A percentile compares a stretch with the other conserved stretches of the same genome.
phyloP scores from a whole-genome alignment of 2,888 invertebrate species.

The Aromia moschata region DNA sequence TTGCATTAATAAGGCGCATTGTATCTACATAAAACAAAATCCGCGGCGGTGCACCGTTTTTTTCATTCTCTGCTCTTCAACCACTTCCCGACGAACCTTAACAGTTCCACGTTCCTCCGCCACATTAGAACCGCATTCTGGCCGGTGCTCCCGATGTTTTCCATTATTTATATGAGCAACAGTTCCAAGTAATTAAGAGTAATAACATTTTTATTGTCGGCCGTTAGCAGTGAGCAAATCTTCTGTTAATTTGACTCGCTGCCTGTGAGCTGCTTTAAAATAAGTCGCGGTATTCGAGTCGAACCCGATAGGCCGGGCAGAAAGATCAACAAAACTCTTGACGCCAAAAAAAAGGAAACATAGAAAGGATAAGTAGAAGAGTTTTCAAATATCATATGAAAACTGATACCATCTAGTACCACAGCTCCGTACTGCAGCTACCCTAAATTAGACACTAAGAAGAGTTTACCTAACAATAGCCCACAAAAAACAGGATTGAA shows the following conservation, averaged over 20 bases:
- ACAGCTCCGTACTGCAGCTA: no score
- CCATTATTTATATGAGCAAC: constrained; percentile 53
- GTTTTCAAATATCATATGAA: no score
- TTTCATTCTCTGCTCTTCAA: constrained; percentile 36
- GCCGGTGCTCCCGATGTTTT: constrained; percentile 44
- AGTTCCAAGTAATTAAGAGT: constrained; percentile 56
- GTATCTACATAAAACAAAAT: constrained; percentile 38
- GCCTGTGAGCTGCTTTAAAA: constrained; percentile 34
- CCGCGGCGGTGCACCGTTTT: no score
- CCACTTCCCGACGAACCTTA: constrained; percentile 35
- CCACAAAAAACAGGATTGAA: no score
- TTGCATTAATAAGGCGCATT: constrained; percentile 37
- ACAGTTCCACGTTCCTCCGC: constrained; percentile 37
- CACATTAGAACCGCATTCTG: constrained; percentile 49
- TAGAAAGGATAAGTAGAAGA: no score
- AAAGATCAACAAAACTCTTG: no score
- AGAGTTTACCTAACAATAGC: no score
- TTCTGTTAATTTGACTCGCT: constrained; percentile 45
- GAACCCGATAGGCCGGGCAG: constrained; percentile 32
- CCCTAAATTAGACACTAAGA: no score
- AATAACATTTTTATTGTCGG: constrained; percentile 56
- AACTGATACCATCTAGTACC: no score
- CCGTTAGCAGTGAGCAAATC: constrained; percentile 50
- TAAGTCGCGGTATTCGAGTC: constrained; percentile 31
- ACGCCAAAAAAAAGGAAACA: no score